A percentile compares a stretch with the other conserved stretches of the same genome.
Conservation (phyloP, 2,888 invertebrate genomes). For the Silvanus unidentatus region DNA sequence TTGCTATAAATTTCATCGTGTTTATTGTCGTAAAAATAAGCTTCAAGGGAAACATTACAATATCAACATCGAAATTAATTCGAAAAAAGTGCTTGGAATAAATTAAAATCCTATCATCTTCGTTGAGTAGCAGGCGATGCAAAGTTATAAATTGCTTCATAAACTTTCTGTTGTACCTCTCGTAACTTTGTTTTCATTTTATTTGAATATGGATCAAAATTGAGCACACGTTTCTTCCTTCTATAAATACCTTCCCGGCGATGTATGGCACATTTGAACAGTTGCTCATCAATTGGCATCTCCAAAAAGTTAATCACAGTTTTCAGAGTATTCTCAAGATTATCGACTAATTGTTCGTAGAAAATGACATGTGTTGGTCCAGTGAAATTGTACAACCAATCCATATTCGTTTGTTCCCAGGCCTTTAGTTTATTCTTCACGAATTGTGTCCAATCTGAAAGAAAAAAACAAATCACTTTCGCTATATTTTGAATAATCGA, state of each 20-base stretch:
- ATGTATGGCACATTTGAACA: conserved; percentile 41
- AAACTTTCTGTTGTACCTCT: conserved; percentile 49
- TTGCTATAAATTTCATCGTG: too few relatives aligned
- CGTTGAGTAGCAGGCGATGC: conserved; percentile 32
- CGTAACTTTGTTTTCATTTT: conserved; percentile 55
- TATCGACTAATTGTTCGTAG: conserved; percentile 62
- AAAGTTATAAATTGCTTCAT: conserved; percentile 45
- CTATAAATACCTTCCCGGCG: conserved; percentile 61
- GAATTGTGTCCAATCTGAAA: conserved; percentile 66
- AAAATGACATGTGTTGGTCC: conserved; percentile 64
- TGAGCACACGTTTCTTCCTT: conserved; percentile 57
- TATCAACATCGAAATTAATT: too few relatives aligned
- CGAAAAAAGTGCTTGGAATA: too few relatives aligned
- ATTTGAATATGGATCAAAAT: conserved; percentile 65
- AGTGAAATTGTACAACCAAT: conserved; percentile 65
- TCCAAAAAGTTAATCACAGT: conserved; percentile 57
- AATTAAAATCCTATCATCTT: conserved; percentile 11
- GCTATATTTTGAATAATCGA: too few relatives aligned
- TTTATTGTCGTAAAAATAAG: too few relatives aligned
- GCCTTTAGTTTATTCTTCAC: conserved; percentile 59
- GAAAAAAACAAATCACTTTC: conserved; percentile 9
- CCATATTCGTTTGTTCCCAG: conserved; percentile 65
- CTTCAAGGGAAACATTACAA: too few relatives aligned
- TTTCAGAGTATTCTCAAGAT: conserved; percentile 54
- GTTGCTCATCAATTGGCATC: conserved; percentile 26